Evolutionary conservation across 2,888 invertebrate species (phyloP), one percentile per base, ranked within the genome.

Genomic region (Pherbina coryleti): DNA sequence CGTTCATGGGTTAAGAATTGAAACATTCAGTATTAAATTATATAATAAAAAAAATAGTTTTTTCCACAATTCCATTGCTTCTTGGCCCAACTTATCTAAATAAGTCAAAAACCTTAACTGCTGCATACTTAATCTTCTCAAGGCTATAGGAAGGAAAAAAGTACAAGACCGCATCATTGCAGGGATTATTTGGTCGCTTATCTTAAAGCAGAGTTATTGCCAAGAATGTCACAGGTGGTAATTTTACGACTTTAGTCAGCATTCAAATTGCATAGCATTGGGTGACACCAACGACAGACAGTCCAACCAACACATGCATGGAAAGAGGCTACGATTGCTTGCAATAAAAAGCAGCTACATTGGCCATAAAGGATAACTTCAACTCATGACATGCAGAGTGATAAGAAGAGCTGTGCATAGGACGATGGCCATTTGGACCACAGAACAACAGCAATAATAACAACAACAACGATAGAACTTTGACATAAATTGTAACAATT

Each of bases 151-250:
- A 3, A 53, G 3, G 22, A 55, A 55, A 55, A 55, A n/a, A 19
- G 19, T 9, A 22, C 22, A n/a, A 9, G 19, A 55, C 19, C 19
- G 22, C 55, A 44, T 44, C 44, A 55, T 55, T n/a, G 22, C 55
- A 55, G 3, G 55, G 55, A 55, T 55, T 55, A n/a, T 44, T 49
- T 22, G 2, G 22, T 28, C 57, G 64, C 66, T 75, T 75, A 75
- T 75, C 74, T 66, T 5, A 8, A 11, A 19, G 51, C 19, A 51
- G 51, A 66, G 51, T 75, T 75, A 75, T 66, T 25, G 66, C 74
- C 64, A 19, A 60, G 53, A 34, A 75, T 75, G 66, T 64, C 74
- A 75, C 64, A 66, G 66, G 74, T 74, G 73, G 62, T 44, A 8
- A 28, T 22, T 66, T 75, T 75, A 67, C 75, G 67, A 67, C 67